phyloP scores from a whole-genome alignment of 92 coral and sea anemone genomes.

The Ricordea florida region DNA sequence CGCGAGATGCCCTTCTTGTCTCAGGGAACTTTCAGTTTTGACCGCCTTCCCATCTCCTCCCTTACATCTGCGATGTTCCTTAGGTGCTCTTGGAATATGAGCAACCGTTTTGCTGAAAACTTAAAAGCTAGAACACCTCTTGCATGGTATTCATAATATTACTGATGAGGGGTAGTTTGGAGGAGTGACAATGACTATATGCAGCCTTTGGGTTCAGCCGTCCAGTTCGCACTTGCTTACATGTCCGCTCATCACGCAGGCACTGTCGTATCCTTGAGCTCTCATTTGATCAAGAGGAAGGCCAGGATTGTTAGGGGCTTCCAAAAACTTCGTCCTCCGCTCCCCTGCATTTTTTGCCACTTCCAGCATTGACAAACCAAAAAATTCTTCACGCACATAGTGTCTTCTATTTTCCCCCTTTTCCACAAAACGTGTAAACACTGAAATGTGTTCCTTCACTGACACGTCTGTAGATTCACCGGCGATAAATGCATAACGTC shows the following conservation, averaged over 20 bases:
- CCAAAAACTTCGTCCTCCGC: constrained; percentile 12
- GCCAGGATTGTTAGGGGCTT: not conserved
- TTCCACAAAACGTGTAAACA: constrained; percentile 12
- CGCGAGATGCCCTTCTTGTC: constrained; percentile 51
- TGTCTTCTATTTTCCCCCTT: not conserved
- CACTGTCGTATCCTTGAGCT: constrained; percentile 47
- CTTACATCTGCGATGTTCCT: constrained; percentile 8
- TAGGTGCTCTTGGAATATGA: constrained; percentile 34
- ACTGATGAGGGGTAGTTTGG: constrained; percentile 5
- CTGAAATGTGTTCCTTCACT: constrained; percentile 16
- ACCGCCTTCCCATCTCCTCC: constrained; percentile 49
- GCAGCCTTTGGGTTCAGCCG: constrained; percentile 1
- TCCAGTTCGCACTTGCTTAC: not conserved
- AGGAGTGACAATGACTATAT: constrained; percentile 17
- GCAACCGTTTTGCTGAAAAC: constrained; percentile 35
- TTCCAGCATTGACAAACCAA: constrained; percentile 19
- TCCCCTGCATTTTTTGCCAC: constrained; percentile 14
- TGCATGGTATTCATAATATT: constrained; percentile 32
- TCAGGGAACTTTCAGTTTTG: constrained; percentile 46
- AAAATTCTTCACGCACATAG: constrained; percentile 10
- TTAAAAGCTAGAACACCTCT: constrained; percentile 23
- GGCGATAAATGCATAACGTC: constrained; percentile 14
- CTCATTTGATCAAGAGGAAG: constrained; percentile 6
- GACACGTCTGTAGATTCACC: constrained; percentile 34
- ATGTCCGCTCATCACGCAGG: constrained; percentile 9